Percentiles rank a stretch among this genome's conserved stretches.
These are phyloP conservation scores for Drosophila persimilis DNA, from an alignment of 1,140 invertebrate genomes.

Conservation along the genomic window DNA sequence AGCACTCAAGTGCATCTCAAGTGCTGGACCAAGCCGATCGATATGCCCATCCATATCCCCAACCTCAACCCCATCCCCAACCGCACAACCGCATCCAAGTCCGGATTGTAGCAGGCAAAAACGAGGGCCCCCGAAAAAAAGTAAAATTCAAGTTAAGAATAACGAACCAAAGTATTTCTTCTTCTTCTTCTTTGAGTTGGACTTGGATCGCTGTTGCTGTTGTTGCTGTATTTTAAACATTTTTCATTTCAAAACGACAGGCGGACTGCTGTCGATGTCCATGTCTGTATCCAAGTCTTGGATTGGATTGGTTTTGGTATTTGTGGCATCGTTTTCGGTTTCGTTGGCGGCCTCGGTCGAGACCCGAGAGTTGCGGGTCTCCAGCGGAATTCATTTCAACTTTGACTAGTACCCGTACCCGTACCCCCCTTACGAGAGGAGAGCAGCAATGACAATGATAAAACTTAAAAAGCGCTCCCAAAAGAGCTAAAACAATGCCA, in stretches of 20 bases:
- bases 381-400: conserved; percentile 54
- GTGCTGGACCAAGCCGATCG: conserved; percentile 72
- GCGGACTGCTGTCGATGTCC: conserved; percentile 73
- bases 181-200: conserved; percentile 41
- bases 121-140: conserved; percentile 42
- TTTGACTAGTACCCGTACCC: conserved; percentile 55
- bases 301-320: conserved; percentile 37
- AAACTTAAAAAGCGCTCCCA: conserved; percentile 34
- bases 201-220: conserved; percentile 17
- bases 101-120: conserved; percentile 39
- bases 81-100: conserved; percentile 23
- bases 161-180: conserved; percentile 75
- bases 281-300: conserved; percentile 58
- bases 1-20: conserved; percentile 78
- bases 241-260: conserved; percentile 79
- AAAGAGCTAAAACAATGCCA: conserved; percentile 51
- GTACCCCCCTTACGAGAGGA: conserved; percentile 19
- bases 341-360: conserved; percentile 31
- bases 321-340: conserved; percentile 60
- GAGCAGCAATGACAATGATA: conserved; percentile 55
- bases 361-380: conserved; percentile 13
- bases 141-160: conserved; percentile 52
- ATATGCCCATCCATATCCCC: conserved; percentile 56
- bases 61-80: conserved; percentile 13
- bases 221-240: conserved; percentile 57